Conservation (phyloP, 2,797 vertebrate genomes). For the Dryobates pubescens region DNA sequence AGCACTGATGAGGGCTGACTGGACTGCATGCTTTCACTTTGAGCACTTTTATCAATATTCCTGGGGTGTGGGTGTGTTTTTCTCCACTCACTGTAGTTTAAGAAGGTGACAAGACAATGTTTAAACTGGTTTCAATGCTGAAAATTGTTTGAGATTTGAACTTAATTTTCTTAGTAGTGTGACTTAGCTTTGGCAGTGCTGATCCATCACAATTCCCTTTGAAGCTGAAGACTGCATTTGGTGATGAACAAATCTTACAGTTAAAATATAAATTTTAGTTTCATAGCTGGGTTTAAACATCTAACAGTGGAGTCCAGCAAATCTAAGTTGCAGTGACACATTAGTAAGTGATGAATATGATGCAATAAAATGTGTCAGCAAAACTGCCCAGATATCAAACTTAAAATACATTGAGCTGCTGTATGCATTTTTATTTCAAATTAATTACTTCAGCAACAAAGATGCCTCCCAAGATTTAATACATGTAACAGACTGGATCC, state of each 20-base stretch:
- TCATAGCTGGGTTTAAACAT: neutral
- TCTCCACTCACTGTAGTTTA: neutral
- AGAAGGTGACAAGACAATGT: neutral
- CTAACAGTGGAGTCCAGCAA: neutral
- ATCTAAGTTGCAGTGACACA: neutral
- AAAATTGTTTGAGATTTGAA: neutral
- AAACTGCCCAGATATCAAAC: conserved; percentile 36
- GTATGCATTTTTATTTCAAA: neutral
- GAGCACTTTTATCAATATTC: neutral
- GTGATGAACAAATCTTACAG: neutral
- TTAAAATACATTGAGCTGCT: neutral
- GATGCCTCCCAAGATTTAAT: neutral
- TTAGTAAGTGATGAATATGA: neutral
- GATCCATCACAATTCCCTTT: neutral
- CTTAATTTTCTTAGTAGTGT: neutral
- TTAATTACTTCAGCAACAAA: neutral
- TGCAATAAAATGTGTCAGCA: neutral
- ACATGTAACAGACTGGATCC: neutral
- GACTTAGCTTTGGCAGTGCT: neutral
- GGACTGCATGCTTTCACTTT: neutral
- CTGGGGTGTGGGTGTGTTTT: neutral
- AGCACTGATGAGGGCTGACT: neutral
- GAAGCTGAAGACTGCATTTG: neutral
- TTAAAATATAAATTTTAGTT: neutral
- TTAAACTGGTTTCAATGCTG: neutral